Evolutionary conservation across 2,797 vertebrate genomes (phyloP), one percentile per base, ranked within the genome.

Genomic region (Hippopotamyrus pictus): DNA sequence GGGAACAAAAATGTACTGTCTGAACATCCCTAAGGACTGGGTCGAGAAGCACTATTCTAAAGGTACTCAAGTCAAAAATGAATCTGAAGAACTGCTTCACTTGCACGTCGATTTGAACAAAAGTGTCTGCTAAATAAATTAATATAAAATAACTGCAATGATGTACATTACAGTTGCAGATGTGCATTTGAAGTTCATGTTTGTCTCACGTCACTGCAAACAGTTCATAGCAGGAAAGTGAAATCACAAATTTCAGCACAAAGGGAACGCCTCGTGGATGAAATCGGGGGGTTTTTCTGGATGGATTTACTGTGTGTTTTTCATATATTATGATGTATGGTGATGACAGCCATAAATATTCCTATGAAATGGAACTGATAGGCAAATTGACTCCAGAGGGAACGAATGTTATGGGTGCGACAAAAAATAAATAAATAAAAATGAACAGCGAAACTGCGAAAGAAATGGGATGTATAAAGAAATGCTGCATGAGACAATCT

Each of bases 231-330:
- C 73, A 86, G 11, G 22, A 54, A 50, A 44, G 11, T 53, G 90
- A 89, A 54, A 54, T 87, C 88, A 65, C 62, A 87, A 57, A 46
- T 53, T 65, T 48, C 62, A 92, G 91, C 46, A 46, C 33, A 41
- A 54, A 4, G n/a, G 2, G 29, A 54, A 88, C 51, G 65, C 92
- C 88, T n/a, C 62, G 69, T 86, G 89, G 89, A 53, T 12, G 90
- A 90, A 86, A 62, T 9, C 1, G 54, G 86, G 2, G 25, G 6
- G 8, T 48, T 86, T 89, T 88, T 33, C 53, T 19, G 29, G 50
- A 37, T 29, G 29, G 51, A 86, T 53, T 57, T 86, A 50, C 48
- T 86, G 7, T 57, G 14, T 86, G 14, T 25, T 86, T 33, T 37
- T 33, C 25, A 1, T 25, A 37, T 17, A 53, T 11, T 79, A 79